These are phyloP conservation scores for Tenthredo distinguenda DNA, from an alignment of 2,888 invertebrate genomes.

Conservation along the genomic window DNA sequence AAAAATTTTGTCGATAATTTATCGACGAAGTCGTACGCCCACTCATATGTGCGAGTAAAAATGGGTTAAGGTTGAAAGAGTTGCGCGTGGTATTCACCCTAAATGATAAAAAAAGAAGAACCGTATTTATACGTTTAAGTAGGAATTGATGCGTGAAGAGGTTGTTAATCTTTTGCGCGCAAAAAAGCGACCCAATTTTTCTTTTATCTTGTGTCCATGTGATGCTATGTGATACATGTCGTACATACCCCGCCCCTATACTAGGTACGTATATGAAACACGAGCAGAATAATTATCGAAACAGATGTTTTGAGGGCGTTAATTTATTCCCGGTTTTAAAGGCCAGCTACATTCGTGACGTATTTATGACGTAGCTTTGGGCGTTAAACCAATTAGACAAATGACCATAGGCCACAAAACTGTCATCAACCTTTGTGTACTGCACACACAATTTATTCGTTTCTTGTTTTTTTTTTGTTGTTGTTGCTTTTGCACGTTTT, in stretches of 20 bases:
- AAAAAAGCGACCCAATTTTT: constrained; percentile 16
- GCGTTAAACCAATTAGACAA: constrained; percentile 24
- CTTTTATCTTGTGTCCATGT: neutral
- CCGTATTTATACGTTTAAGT: neutral
- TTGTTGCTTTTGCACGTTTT: neutral
- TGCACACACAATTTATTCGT: neutral
- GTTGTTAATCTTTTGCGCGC: neutral
- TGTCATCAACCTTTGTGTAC: neutral
- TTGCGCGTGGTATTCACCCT: neutral
- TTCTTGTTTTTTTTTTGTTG: neutral
- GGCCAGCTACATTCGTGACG: neutral
- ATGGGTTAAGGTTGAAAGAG: neutral
- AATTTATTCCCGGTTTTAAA: constrained; percentile 28
- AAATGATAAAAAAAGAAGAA: neutral
- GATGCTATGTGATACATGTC: neutral
- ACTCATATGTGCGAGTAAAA: neutral
- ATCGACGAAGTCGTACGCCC: neutral
- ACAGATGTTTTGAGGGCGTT: constrained; percentile 31
- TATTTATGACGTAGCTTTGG: constrained; percentile 11
- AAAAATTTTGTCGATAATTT: too few relatives aligned
- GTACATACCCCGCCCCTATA: neutral
- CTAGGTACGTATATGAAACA: neutral
- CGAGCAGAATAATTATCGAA: constrained; percentile 32
- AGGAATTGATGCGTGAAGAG: neutral
- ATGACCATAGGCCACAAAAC: neutral